Conservation (phyloP, 2,888 invertebrate genomes). For the Dione vanillae region DNA sequence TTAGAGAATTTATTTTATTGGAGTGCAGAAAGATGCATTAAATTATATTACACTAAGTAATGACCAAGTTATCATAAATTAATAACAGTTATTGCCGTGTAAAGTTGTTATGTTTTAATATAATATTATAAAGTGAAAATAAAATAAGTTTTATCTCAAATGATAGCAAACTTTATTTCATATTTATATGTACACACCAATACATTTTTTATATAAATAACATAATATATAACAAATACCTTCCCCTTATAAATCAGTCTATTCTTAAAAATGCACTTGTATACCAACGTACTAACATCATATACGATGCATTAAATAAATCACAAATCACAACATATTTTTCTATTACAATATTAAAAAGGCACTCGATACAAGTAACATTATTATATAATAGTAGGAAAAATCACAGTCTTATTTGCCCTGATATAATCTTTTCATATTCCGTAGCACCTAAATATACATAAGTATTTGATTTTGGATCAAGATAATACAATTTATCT, state of each 20-base stretch:
- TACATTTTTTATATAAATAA: conserved; percentile 5
- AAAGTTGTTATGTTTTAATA: too few species aligned
- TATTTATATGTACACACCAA: conserved; percentile 1
- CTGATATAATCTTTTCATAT: conserved; percentile 90
- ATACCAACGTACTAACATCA: conserved; percentile 1
- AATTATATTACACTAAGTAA: too few species aligned
- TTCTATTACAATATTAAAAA: conserved; percentile 20
- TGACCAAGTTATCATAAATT: too few species aligned
- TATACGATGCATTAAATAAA: conserved; percentile 12
- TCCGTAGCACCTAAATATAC: conserved; percentile 88
- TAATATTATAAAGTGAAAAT: background rate
- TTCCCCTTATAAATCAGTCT: conserved; percentile 24
- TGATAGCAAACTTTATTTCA: background rate
- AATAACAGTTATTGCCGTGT: too few species aligned
- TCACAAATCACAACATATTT: conserved; percentile 22
- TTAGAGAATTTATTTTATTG: too few species aligned
- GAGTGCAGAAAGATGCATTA: too few species aligned
- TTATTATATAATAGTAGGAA: conserved; percentile 6
- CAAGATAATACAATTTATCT: conserved; percentile 93
- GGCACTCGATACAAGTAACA: conserved; percentile 26
- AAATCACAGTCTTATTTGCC: conserved; percentile 90
- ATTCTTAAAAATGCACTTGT: conserved; percentile 1
- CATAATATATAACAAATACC: conserved; percentile 18
- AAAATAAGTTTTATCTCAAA: background rate
- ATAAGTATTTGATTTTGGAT: conserved; percentile 87